Percentiles rank a stretch among this genome's conserved stretches.
These are phyloP conservation scores for Branchipolynoe longqiensis DNA, from an alignment of 2,888 invertebrate species.

Conservation along the genomic window DNA sequence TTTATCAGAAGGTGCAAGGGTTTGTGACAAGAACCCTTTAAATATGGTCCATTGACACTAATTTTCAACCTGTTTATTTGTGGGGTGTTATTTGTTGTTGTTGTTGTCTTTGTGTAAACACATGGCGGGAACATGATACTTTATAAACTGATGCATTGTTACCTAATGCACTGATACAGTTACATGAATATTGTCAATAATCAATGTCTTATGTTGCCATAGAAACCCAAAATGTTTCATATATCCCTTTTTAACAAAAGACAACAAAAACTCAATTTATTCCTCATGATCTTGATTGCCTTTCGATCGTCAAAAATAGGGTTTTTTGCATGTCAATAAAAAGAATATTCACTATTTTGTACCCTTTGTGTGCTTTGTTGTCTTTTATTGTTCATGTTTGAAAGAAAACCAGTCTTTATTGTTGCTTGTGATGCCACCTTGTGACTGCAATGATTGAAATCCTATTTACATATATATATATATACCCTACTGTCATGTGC, in stretches of 20 bases:
- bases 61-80: too few relatives aligned
- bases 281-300: conserved; percentile 23
- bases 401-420: not conserved
- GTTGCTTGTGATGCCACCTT: not conserved
- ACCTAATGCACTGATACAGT: too few relatives aligned
- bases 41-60: too few relatives aligned
- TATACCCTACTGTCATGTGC: not conserved
- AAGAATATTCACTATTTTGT: conserved; percentile 44
- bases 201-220: conserved; percentile 14
- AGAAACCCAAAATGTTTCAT: conserved; percentile 6
- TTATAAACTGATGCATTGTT: too few relatives aligned
- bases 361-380: conserved; percentile 17
- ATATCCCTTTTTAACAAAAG: not conserved
- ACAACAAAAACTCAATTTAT: not conserved
- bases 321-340: conserved; percentile 54
- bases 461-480: not conserved
- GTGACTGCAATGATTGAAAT: too few relatives aligned
- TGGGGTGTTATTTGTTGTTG: too few relatives aligned
- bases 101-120: too few relatives aligned
- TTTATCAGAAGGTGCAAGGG: too few relatives aligned
- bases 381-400: conserved; percentile 30
- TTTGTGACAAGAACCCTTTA: too few relatives aligned
- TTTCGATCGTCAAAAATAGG: conserved; percentile 46
- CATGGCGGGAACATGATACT: too few relatives aligned
- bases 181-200: not conserved